These are phyloP conservation scores for Poecilia picta DNA, from an alignment of 2,797 vertebrate genomes.

Conservation along the genomic window DNA sequence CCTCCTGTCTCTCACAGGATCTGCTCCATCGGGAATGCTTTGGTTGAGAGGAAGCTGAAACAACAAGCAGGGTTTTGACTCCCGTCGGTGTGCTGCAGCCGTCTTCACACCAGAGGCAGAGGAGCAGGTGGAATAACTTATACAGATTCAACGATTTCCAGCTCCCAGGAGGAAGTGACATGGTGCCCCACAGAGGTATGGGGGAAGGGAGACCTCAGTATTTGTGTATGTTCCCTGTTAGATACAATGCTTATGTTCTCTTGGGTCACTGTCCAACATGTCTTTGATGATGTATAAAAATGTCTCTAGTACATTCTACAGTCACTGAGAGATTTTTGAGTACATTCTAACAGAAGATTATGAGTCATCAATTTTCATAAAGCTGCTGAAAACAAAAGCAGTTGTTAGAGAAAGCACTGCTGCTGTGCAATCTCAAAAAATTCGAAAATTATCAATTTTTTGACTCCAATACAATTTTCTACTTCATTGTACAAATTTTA, in stretches of 20 bases:
- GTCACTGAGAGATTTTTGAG: background rate
- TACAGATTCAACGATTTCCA: constrained; percentile 62
- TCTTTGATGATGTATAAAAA: constrained; percentile 42
- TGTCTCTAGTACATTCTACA: background rate
- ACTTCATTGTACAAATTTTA: background rate
- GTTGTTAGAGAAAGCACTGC: background rate
- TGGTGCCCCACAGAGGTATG: constrained; percentile 49
- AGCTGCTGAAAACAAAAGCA: background rate
- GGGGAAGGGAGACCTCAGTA: constrained; percentile 11
- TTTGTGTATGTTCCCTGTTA: constrained; percentile 54
- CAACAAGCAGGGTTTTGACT: constrained; percentile 74
- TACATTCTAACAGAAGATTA: too few species aligned
- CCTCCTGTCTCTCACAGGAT: constrained; percentile 37
- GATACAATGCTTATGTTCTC: constrained; percentile 4
- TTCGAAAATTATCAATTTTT: too few species aligned
- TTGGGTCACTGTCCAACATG: constrained; percentile 4
- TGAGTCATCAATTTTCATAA: background rate
- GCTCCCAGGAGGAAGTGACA: constrained; percentile 75
- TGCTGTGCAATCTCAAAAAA: too few species aligned
- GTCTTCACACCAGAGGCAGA: constrained; percentile 54
- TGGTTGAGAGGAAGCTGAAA: constrained; percentile 78
- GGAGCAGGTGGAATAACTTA: constrained; percentile 79
- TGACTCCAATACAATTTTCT: background rate
- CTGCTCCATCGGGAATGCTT: constrained; percentile 64
- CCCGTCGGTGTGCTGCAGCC: constrained; percentile 52